Conservation (phyloP, 2,113 vertebrate genomes). For the Tupaia tana region DNA sequence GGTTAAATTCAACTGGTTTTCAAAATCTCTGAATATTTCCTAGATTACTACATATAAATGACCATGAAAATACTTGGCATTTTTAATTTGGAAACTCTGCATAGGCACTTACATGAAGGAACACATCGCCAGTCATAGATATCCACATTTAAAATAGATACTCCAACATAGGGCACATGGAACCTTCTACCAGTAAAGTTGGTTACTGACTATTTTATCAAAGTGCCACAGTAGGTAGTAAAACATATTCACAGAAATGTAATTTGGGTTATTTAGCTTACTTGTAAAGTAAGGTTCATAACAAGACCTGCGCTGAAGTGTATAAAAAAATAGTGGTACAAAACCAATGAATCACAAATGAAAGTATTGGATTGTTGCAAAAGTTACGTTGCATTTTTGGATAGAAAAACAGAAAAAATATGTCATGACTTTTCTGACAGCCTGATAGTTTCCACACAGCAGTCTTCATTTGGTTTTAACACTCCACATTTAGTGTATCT, state of each 20-base stretch:
- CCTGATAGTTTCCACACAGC: slow-evolving; percentile 67
- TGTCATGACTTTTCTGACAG: too few species aligned
- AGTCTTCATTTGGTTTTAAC: slow-evolving; percentile 44
- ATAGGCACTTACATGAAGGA: slow-evolving; percentile 90
- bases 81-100: slow-evolving; percentile 83
- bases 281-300: slow-evolving; percentile 86
- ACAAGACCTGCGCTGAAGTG: slow-evolving; percentile 81
- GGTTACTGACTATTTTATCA: slow-evolving; percentile 79
- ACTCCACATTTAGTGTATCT: not conserved
- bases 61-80: slow-evolving; percentile 90
- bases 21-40: slow-evolving; percentile 78
- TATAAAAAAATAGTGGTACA: slow-evolving; percentile 75
- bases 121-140: slow-evolving; percentile 77
- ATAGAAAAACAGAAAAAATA: too few species aligned
- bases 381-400: too few species aligned
- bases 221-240: slow-evolving; percentile 83
- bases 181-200: slow-evolving; percentile 65
- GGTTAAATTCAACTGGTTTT: slow-evolving; percentile 86
- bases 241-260: slow-evolving; percentile 85
- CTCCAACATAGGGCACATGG: slow-evolving; percentile 73
- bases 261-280: slow-evolving; percentile 82
- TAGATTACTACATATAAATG: slow-evolving; percentile 90
- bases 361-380: slow-evolving; percentile 40
- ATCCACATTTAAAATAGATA: slow-evolving; percentile 63
- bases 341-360: slow-evolving; percentile 75